A percentile compares a stretch with the other conserved stretches of the same genome.
Evolutionary conservation across 2,797 vertebrate species (phyloP).

Genomic region (Ctenopoma kingsleyae): DNA sequence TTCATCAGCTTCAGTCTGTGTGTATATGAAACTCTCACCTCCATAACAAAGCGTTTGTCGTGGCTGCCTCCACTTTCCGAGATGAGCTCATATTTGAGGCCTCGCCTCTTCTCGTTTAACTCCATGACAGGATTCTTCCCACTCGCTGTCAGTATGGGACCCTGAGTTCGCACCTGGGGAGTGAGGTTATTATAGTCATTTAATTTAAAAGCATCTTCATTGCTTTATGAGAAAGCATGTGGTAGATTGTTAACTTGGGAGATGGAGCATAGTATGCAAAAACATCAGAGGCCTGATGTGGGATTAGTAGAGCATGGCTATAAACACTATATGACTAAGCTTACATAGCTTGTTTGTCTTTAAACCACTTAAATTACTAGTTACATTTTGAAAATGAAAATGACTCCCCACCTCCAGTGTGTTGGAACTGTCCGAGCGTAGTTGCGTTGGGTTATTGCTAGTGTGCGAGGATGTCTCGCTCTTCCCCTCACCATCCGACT

Average conservation of each 20-base stretch:
- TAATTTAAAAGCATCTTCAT: slow-evolving; percentile 2
- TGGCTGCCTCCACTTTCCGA: slow-evolving; percentile 98
- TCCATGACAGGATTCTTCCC: slow-evolving; percentile 99
- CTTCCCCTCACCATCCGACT: slow-evolving; percentile 97
- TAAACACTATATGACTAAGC: neutral
- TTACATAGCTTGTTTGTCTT: neutral
- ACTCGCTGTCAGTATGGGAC: slow-evolving; percentile 97
- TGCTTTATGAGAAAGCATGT: slow-evolving; percentile 18
- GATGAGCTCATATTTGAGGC: slow-evolving; percentile 98
- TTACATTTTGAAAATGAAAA: neutral
- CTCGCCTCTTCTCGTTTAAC: slow-evolving; percentile 97
- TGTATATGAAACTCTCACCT: slow-evolving; percentile 83
- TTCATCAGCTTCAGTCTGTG: neutral
- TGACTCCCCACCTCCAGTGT: slow-evolving; percentile 90
- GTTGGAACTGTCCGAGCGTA: slow-evolving; percentile 94
- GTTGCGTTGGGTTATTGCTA: slow-evolving; percentile 96
- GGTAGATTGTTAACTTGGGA: neutral
- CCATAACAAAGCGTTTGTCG: slow-evolving; percentile 98
- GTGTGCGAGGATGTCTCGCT: slow-evolving; percentile 94
- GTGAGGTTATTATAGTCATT: neutral
- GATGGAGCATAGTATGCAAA: neutral
- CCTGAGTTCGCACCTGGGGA: slow-evolving; percentile 97
- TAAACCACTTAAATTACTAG: neutral
- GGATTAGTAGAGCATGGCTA: neutral
- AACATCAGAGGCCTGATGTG: neutral